A percentile compares a stretch with the other conserved stretches of the same genome.
phyloP scores from a whole-genome alignment of 2,113 vertebrate genomes.

The Vanacampus margaritifer region DNA sequence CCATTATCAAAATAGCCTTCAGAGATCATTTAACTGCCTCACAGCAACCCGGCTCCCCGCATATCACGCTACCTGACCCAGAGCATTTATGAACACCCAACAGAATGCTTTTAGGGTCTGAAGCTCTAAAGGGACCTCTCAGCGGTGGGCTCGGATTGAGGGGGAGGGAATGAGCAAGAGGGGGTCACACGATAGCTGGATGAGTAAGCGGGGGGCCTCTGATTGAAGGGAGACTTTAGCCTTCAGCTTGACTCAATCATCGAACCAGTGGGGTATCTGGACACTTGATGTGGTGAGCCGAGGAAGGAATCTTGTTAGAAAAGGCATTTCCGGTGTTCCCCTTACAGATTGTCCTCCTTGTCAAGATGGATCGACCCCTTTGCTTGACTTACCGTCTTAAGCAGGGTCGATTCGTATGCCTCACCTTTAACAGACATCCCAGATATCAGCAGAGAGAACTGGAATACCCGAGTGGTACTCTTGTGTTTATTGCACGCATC shows the following conservation, averaged over 20 bases:
- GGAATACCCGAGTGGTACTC: constrained; percentile 27
- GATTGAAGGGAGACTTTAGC: constrained; percentile 50
- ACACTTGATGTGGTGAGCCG: constrained; percentile 50
- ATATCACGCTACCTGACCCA: constrained; percentile 33
- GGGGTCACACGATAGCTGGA: constrained; percentile 58
- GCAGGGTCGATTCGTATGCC: constrained; percentile 2
- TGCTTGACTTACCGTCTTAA: not conserved
- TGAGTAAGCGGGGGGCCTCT: constrained; percentile 53
- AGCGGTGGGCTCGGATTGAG: constrained; percentile 34
- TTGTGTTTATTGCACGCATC: constrained; percentile 44
- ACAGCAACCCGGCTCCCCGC: constrained; percentile 16
- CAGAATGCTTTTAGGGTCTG: constrained; percentile 42
- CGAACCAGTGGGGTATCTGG: constrained; percentile 57
- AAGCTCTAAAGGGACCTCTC: constrained; percentile 53
- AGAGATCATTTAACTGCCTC: constrained; percentile 66
- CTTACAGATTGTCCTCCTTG: constrained; percentile 37
- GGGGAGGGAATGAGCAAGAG: constrained; percentile 30
- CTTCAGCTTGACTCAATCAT: constrained; percentile 71
- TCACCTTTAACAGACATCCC: constrained; percentile 11
- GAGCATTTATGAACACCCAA: constrained; percentile 49
- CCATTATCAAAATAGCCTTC: constrained; percentile 68
- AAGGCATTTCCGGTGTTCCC: constrained; percentile 41
- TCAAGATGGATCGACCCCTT: constrained; percentile 42
- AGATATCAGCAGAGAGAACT: constrained; percentile 20
- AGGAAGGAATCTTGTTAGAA: constrained; percentile 46